Evolutionary conservation across 2,888 invertebrate species (phyloP).

Genomic region (Archips xylosteana): DNA sequence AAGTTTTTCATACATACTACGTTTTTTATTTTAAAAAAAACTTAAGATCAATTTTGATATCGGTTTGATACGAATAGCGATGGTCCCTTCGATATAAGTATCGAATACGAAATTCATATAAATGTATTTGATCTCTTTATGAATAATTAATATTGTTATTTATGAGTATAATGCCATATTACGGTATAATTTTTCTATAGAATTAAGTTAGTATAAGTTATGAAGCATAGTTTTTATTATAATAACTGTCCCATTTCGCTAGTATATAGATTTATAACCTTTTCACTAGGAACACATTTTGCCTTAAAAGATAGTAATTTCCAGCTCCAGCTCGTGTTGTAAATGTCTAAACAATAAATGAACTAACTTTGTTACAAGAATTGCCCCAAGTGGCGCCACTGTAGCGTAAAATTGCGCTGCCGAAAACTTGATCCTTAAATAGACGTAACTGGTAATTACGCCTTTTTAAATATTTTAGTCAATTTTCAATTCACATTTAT

Average conservation of each 20-base stretch:
- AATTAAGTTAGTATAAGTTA: constrained; percentile 54
- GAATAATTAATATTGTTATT: constrained; percentile 76
- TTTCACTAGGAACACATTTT: not conserved
- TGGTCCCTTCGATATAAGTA: constrained; percentile 2
- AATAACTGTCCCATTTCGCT: not conserved
- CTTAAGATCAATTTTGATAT: constrained; percentile 20
- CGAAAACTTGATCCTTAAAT: not conserved
- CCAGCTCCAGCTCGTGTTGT: too few relatives aligned
- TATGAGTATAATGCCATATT: constrained; percentile 84
- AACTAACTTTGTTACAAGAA: not conserved
- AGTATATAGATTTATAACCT: not conserved
- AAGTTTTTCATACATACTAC: not conserved
- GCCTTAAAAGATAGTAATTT: not conserved
- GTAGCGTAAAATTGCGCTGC: not conserved
- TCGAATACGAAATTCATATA: constrained; percentile 26
- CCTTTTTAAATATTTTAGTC: not conserved
- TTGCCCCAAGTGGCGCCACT: not conserved
- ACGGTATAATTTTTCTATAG: constrained; percentile 73
- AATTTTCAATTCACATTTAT: not conserved
- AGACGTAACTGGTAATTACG: not conserved
- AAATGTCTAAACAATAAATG: not conserved
- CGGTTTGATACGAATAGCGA: not conserved
- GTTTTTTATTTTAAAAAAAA: not conserved
- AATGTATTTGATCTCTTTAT: constrained; percentile 78
- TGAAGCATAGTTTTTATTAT: constrained; percentile 4